Conservation (phyloP, 2,797 vertebrate species). For the Melanotaenia parkinsoni region DNA sequence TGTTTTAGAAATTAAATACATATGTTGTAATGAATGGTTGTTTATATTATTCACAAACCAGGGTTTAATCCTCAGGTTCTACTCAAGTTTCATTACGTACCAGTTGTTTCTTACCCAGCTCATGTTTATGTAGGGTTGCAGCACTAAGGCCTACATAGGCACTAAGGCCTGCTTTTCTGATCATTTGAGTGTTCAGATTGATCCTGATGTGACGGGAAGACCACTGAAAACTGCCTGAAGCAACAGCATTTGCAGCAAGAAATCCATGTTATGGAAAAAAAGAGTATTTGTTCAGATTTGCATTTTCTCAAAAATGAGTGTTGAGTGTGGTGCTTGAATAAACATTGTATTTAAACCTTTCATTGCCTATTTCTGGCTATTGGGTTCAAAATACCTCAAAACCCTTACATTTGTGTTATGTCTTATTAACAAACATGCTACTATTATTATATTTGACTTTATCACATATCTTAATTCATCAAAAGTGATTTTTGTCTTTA, state of each 20-base stretch:
- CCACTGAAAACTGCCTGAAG: background rate
- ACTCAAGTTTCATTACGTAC: background rate
- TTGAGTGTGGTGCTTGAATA: background rate
- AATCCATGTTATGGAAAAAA: background rate
- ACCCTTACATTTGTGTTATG: conserved; percentile 26
- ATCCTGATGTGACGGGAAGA: background rate
- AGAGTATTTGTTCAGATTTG: background rate
- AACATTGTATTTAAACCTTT: background rate
- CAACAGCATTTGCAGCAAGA: background rate
- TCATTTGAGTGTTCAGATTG: background rate
- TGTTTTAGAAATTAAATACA: background rate
- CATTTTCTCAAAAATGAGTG: background rate
- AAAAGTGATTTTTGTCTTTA: fast-evolving
- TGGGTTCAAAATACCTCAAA: background rate
- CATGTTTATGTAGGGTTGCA: background rate
- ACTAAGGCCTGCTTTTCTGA: background rate
- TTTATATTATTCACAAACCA: background rate
- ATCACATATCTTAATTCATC: background rate
- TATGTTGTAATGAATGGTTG: background rate
- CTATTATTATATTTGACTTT: background rate
- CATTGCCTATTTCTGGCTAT: background rate
- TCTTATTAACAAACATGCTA: background rate
- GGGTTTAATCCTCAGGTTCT: background rate
- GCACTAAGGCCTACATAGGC: background rate
- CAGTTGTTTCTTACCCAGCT: background rate